Conservation (phyloP, 2,888 invertebrate genomes). For the Pasiphila rectangulata region DNA sequence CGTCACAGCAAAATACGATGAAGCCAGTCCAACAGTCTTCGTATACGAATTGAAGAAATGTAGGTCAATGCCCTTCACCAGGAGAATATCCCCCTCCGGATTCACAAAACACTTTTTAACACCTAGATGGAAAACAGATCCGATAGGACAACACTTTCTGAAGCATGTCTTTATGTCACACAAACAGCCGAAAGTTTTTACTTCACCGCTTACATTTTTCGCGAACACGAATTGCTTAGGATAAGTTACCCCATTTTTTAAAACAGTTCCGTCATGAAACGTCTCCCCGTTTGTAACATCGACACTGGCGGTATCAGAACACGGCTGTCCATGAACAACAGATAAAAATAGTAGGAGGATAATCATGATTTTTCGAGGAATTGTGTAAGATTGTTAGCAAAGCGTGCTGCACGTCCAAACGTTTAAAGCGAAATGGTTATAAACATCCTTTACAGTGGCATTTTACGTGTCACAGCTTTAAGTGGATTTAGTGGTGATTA, state of each 20-base stretch:
- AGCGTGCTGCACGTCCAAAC: conserved; percentile 10
- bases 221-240: conserved; percentile 47
- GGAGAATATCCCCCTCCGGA: conserved; percentile 39
- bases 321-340: conserved; percentile 41
- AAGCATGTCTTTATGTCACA: conserved; percentile 56
- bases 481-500: conserved; percentile 19
- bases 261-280: conserved; percentile 38
- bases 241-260: conserved; percentile 46
- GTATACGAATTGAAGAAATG: conserved; percentile 37
- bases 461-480: conserved; percentile 17
- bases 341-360: conserved; percentile 33
- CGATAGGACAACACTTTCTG: conserved; percentile 62
- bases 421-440: conserved; percentile 3
- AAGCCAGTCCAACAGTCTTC: conserved; percentile 38
- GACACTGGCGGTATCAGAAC: conserved; percentile 47
- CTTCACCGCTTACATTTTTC: conserved; percentile 46
- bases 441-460: neutral
- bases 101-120: conserved; percentile 38
- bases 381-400: neutral
- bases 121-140: conserved; percentile 35
- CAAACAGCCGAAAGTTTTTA: conserved; percentile 54
- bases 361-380: conserved; percentile 25
- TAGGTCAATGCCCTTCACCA: conserved; percentile 42
- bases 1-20: conserved; percentile 41
- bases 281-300: conserved; percentile 45